These are phyloP conservation scores for Calephelis perditalis DNA, from an alignment of 2,888 invertebrate species.

Conservation along the genomic window DNA sequence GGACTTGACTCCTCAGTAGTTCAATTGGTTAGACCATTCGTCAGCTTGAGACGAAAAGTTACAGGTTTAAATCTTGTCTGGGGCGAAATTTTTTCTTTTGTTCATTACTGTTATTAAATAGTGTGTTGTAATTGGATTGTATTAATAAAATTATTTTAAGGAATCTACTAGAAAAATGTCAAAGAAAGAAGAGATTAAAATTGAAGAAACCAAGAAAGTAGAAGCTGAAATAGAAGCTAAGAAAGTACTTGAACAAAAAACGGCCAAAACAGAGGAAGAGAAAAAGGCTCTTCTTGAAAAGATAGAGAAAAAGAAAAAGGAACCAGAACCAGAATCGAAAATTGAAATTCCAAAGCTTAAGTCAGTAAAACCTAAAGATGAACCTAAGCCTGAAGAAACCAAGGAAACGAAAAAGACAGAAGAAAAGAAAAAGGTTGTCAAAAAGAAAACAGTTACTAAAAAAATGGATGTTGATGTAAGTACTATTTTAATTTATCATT, in stretches of 20 bases:
- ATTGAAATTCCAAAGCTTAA: slow-evolving; percentile 80
- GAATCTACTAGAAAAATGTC: slow-evolving; percentile 48
- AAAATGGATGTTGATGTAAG: slow-evolving; percentile 70
- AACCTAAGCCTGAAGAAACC: slow-evolving; percentile 63
- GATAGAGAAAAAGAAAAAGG: slow-evolving; percentile 69
- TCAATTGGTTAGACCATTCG: too few species aligned
- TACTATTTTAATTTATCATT: slow-evolving; percentile 26
- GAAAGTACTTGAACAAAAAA: slow-evolving; percentile 64
- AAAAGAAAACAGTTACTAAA: slow-evolving; percentile 69
- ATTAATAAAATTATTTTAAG: slow-evolving; percentile 15
- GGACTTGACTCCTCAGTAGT: too few species aligned
- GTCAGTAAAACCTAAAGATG: slow-evolving; percentile 72
- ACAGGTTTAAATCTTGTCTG: too few species aligned
- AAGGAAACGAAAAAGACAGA: slow-evolving; percentile 58
- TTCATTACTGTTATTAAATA: too few species aligned
- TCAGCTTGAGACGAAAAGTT: too few species aligned
- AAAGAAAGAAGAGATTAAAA: slow-evolving; percentile 48
- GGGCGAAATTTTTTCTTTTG: too few species aligned
- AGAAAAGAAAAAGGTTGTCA: slow-evolving; percentile 60
- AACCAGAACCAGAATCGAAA: slow-evolving; percentile 73
- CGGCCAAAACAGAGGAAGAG: slow-evolving; percentile 69
- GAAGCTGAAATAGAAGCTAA: slow-evolving; percentile 67
- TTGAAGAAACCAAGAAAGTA: slow-evolving; percentile 55
- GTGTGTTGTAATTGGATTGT: background rate
- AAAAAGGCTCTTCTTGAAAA: slow-evolving; percentile 72